These are phyloP conservation scores for Ormyrus thymus DNA, from an alignment of 2,888 invertebrate species.

Conservation along the genomic window DNA sequence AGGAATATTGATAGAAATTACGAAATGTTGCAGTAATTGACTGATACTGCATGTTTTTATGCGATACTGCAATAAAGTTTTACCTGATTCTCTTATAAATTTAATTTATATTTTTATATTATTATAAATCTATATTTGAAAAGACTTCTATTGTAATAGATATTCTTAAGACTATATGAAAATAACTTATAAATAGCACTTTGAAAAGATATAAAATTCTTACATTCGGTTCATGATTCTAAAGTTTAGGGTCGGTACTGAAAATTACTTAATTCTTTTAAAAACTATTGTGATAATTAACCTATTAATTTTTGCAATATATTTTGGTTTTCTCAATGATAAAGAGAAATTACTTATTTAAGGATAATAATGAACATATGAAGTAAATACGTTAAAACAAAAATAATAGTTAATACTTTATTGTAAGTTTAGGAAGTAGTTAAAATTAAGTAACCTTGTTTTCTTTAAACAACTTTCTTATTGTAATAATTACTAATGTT, in stretches of 20 bases:
- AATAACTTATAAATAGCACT: constrained; percentile 1
- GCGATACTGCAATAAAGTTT: constrained; percentile 23
- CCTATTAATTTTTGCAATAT: constrained; percentile 12
- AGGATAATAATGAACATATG: constrained; percentile 9
- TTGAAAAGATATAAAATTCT: constrained; percentile 1
- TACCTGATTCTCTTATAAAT: constrained; percentile 27
- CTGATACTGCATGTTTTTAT: constrained; percentile 48
- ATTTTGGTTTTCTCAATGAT: constrained; percentile 5
- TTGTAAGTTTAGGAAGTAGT: background rate
- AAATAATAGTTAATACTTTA: constrained; percentile 37
- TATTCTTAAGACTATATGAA: background rate
- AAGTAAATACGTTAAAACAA: background rate
- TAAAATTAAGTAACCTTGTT: background rate
- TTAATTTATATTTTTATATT: constrained; percentile 21
- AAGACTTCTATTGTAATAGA: constrained; percentile 2
- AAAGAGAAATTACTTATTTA: constrained; percentile 21
- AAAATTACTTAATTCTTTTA: too few species aligned
- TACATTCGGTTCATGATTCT: background rate
- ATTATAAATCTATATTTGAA: background rate
- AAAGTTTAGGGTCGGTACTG: background rate
- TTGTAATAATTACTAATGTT: constrained; percentile 4
- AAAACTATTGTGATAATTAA: too few species aligned
- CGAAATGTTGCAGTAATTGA: constrained; percentile 52
- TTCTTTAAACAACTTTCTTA: background rate
- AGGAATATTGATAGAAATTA: background rate